phyloP scores from a whole-genome alignment of 2,113 vertebrate genomes.

The Tyto alba region DNA sequence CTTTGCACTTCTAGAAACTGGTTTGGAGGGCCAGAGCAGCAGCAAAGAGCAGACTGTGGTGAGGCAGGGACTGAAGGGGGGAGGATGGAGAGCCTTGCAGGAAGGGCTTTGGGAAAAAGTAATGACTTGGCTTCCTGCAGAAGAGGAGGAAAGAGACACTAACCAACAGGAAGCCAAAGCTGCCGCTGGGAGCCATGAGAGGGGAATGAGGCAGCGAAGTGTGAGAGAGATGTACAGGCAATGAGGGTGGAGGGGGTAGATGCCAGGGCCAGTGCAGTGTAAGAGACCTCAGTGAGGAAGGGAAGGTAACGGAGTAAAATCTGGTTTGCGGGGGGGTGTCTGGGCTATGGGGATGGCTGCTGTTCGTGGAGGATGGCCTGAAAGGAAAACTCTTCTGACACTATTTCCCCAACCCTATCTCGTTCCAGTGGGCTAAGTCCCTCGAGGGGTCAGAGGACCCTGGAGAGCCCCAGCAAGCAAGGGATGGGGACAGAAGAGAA shows the following conservation, averaged over 20 bases:
- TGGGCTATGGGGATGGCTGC: neutral
- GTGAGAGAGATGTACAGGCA: neutral
- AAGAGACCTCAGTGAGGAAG: neutral
- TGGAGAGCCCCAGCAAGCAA: neutral
- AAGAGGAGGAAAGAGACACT: accelerated
- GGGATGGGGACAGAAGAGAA: neutral
- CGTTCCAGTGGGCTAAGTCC: neutral
- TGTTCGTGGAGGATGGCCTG: neutral
- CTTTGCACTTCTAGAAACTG: neutral
- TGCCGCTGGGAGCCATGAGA: neutral
- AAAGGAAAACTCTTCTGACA: neutral
- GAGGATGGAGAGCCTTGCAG: neutral
- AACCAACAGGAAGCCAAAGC: neutral
- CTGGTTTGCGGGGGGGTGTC: neutral
- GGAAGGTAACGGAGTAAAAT: neutral
- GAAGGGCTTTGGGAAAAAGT: neutral
- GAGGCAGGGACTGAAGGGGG: neutral
- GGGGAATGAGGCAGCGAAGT: neutral
- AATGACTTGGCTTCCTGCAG: neutral
- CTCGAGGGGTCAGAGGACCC: neutral
- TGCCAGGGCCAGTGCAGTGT: neutral
- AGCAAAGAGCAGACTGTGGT: neutral
- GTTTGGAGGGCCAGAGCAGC: neutral
- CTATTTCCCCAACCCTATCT: neutral
- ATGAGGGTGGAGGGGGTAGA: neutral